Conservation (phyloP, 2,888 invertebrate genomes). For the Eristalis arbustorum region DNA sequence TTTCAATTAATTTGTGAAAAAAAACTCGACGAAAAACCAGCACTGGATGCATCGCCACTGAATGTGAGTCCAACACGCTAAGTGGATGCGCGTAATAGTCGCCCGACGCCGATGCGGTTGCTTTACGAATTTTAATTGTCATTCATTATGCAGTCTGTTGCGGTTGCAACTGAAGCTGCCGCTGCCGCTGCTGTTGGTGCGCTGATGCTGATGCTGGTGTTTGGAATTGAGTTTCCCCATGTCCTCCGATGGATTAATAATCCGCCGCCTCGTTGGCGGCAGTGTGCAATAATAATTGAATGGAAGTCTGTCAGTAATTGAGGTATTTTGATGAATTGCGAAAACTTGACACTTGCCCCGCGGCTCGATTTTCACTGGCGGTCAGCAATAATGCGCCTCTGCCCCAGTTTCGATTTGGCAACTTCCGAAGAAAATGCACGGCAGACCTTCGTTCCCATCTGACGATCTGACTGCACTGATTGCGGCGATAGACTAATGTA, state of each 20-base stretch:
- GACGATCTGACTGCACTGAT: too few relatives aligned
- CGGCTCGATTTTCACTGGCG: background rate
- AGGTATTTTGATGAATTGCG: constrained; percentile 15
- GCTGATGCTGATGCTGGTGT: background rate
- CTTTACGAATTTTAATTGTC: constrained; percentile 23
- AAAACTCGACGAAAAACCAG: background rate
- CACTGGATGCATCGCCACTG: background rate
- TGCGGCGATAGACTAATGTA: too few relatives aligned
- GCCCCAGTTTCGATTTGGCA: too few relatives aligned
- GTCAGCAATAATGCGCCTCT: too few relatives aligned
- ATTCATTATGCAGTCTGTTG: constrained; percentile 9
- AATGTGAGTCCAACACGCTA: constrained; percentile 14
- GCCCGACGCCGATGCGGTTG: background rate
- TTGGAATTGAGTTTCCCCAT: background rate
- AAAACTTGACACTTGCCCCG: constrained; percentile 35
- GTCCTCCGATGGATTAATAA: background rate
- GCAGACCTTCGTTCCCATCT: too few relatives aligned
- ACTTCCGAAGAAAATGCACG: too few relatives aligned
- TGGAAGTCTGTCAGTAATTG: constrained; percentile 13
- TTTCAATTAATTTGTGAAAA: background rate
- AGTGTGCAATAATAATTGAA: constrained; percentile 3
- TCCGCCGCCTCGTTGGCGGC: background rate
- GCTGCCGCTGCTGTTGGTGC: background rate
- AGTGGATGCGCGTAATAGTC: constrained; percentile 4
- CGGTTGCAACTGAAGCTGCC: background rate